phyloP scores from a whole-genome alignment of 2,888 invertebrate species.

The Balanococcus diminutus region DNA sequence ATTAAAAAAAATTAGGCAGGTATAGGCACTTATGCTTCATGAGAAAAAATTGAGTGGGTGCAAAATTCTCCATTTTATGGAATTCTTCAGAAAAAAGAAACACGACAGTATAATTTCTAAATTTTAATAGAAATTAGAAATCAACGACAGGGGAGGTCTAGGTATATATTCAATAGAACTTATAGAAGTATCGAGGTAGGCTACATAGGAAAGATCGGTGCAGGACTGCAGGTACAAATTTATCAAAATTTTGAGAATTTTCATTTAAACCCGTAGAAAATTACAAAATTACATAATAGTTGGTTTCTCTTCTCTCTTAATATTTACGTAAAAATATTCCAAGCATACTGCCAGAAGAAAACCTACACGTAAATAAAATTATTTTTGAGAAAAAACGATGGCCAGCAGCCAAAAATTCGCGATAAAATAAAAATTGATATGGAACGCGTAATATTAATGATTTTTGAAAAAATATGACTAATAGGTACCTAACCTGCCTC shows the following conservation, averaged over 20 bases:
- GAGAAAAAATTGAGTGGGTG: too few relatives aligned
- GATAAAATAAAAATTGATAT: neutral
- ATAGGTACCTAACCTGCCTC: too few relatives aligned
- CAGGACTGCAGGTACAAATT: neutral
- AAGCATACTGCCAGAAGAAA: neutral
- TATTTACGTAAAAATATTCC: neutral
- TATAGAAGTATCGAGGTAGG: neutral
- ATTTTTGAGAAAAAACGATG: neutral
- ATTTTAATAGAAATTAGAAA: too few relatives aligned
- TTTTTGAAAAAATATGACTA: neutral
- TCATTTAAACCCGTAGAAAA: neutral
- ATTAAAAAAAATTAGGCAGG: too few relatives aligned
- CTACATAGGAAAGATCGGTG: neutral
- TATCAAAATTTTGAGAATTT: neutral
- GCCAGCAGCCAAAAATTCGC: neutral
- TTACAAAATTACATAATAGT: neutral
- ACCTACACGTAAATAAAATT: slow-evolving; percentile 9
- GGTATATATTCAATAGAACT: too few relatives aligned
- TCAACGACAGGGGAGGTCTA: too few relatives aligned
- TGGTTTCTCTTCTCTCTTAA: neutral
- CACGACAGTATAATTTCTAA: too few relatives aligned
- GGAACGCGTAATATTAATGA: neutral
- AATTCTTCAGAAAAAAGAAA: too few relatives aligned
- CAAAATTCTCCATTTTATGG: too few relatives aligned
- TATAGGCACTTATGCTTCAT: too few relatives aligned